A percentile compares a stretch with the other conserved stretches of the same genome.
phyloP scores from a whole-genome alignment of 2,113 vertebrate genomes.

The Anhinga anhinga region DNA sequence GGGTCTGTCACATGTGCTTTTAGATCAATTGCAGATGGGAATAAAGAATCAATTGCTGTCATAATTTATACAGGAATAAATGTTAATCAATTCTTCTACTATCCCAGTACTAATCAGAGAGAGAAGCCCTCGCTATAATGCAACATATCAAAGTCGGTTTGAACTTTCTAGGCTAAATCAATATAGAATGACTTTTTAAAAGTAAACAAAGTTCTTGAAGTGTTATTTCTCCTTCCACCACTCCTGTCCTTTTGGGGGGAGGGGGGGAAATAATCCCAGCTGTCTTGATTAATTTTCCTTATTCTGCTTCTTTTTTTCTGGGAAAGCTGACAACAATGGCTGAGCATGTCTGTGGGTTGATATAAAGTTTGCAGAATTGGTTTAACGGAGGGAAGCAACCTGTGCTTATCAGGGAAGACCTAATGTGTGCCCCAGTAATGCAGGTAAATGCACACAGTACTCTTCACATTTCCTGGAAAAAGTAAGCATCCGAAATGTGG shows the following conservation, averaged over 20 bases:
- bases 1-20: not conserved
- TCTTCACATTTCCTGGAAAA: not conserved
- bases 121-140: not conserved
- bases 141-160: not conserved
- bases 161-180: constrained; percentile 7
- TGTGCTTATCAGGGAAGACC: not conserved
- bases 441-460: not conserved
- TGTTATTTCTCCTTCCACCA: not conserved
- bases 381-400: not conserved
- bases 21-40: not conserved
- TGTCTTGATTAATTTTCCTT: not conserved
- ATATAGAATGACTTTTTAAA: constrained; percentile 9
- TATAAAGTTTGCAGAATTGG: not conserved
- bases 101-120: not conserved
- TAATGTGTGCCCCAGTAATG: not conserved
- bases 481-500: not conserved
- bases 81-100: constrained; percentile 4
- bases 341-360: not conserved
- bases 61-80: constrained; percentile 30
- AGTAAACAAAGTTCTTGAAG: not conserved
- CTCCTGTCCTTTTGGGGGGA: accelerated
- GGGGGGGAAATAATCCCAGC: not conserved
- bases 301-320: not conserved
- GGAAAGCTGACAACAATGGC: not conserved
- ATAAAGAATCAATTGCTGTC: not conserved